These are phyloP conservation scores for Anthophora plumipes DNA, from an alignment of 2,888 invertebrate genomes.

Conservation along the genomic window DNA sequence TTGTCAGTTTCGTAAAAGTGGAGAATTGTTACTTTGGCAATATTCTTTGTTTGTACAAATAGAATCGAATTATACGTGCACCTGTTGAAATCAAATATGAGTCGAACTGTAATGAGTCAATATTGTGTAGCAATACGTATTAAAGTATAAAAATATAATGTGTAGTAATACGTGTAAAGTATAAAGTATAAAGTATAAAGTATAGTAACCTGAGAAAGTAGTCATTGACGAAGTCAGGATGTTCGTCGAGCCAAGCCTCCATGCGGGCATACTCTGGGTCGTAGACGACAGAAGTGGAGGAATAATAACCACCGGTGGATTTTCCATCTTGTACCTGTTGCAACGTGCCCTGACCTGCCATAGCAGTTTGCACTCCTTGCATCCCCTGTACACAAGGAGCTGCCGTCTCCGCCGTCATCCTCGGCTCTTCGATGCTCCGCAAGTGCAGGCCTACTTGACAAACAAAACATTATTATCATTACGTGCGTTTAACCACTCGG, in stretches of 20 bases:
- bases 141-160: no score
- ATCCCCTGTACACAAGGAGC: slow-evolving; percentile 88
- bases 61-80: no score
- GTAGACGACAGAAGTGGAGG: slow-evolving; percentile 85
- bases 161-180: no score
- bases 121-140: no score
- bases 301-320: slow-evolving; percentile 74
- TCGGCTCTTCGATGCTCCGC: slow-evolving; percentile 94
- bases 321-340: slow-evolving; percentile 79
- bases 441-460: slow-evolving; percentile 90
- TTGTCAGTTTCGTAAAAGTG: no score
- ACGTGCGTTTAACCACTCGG: background rate
- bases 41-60: no score
- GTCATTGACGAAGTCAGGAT: slow-evolving; percentile 97
- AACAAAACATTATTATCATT: slow-evolving; percentile 29
- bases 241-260: slow-evolving; percentile 98
- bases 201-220: slow-evolving; percentile 94
- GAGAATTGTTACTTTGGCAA: no score
- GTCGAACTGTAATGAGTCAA: no score
- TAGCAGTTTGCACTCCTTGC: slow-evolving; percentile 86
- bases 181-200: no score
- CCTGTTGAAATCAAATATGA: no score
- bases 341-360: slow-evolving; percentile 76
- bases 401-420: slow-evolving; percentile 89
- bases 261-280: slow-evolving; percentile 95